phyloP scores from a whole-genome alignment of 2,113 vertebrate genomes.

The Laticauda laticaudata region DNA sequence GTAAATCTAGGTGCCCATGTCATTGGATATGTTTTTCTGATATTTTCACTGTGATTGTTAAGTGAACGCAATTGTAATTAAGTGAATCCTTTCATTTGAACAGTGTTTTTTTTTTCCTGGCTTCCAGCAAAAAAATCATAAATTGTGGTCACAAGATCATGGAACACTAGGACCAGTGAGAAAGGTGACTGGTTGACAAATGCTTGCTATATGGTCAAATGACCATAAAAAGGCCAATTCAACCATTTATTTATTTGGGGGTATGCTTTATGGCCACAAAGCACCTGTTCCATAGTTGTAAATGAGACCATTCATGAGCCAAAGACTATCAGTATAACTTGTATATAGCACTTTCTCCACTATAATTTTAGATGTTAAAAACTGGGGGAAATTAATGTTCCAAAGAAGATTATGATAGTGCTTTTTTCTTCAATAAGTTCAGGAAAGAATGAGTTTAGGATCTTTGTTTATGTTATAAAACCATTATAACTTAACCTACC shows the following conservation, averaged over 20 bases:
- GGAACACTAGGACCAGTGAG: background rate
- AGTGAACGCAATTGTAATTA: background rate
- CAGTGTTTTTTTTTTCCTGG: background rate
- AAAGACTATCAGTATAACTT: background rate
- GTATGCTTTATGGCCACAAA: background rate
- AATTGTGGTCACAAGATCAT: background rate
- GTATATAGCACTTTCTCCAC: background rate
- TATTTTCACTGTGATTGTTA: no score
- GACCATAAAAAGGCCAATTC: background rate
- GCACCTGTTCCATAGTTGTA: background rate
- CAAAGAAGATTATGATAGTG: background rate
- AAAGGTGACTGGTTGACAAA: background rate
- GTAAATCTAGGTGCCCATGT: no score
- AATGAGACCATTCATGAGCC: background rate
- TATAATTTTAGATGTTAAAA: background rate
- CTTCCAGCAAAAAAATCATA: background rate
- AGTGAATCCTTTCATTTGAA: background rate
- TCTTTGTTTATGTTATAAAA: background rate
- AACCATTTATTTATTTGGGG: background rate
- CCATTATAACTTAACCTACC: background rate
- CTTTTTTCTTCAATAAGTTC: background rate
- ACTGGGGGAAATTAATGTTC: background rate
- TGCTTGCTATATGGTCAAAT: background rate
- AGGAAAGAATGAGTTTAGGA: background rate
- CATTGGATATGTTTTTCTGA: no score